Base-by-base conservation (phyloP, 2,797 vertebrate species). In the Sorex maritimensis region DNA sequence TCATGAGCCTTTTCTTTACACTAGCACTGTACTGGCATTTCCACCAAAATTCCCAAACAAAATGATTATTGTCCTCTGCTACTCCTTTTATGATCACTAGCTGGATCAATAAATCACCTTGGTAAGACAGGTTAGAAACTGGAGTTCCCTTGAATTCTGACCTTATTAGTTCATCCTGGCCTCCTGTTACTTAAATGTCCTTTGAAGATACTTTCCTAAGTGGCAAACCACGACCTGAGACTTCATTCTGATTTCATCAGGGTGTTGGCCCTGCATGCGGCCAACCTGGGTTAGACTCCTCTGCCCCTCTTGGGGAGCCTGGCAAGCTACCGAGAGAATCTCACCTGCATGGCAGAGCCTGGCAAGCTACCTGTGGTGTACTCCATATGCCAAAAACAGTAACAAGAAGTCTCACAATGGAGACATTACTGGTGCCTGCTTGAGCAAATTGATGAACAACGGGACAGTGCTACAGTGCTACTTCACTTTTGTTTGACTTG, bases 51-150 rank as follows among this genome's bases (percentile, higher is more conserved):
- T 81, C 12, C 9, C 2, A 14, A 89, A 61, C 6, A 72, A 65
- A 82, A 46, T 8, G 2, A 38, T 55, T 69, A 7, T 68, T 87
- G 82, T 65, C 2, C 34, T 75, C 69, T 46, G 23, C 1, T 38
- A 12, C 9, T 26, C 73, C 81, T 86, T 92, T 71, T 68, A 91
- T 74, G n/a, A 69, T 81, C 41, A 19, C 68, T 38, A 19, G 17
- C 63, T 94, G 52, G 52, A 49, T 63, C 63, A 58, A 67, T 46
- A 52, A 67, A 30, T 52, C 63, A 11, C 34, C 19, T 7, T 79
- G 23, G 82, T 63, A 93, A 41, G 8, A 15, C 5, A 77, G 46
- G 24, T 34, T 65, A 77, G 41, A 83, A 55, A 83, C 13, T 1
- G 7, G 52, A 6, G 26, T 28, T 63, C 41, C 11, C 14, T 24